Evolutionary conservation across 2,888 invertebrate genomes (phyloP), one percentile per base, ranked within the genome.

Genomic region (Agelastica alni): DNA sequence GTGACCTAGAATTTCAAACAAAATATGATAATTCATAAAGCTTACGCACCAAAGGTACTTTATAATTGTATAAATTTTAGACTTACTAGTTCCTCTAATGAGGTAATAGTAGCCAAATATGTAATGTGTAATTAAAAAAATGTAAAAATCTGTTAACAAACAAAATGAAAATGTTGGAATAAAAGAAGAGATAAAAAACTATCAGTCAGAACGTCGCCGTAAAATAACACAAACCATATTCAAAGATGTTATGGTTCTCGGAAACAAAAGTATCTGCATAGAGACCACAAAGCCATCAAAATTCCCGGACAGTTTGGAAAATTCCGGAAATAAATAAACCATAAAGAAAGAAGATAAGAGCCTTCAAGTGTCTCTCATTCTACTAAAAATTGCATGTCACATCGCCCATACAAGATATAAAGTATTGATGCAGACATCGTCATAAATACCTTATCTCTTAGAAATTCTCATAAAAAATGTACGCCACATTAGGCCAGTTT

Each of bases 381-480:
- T 53, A 55, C 49, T 57, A 54, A 62, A 60, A 60, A 56, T 56
- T 56, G 59, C 56, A 57, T 56, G 56, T 56, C 53, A 54, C 52
- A 39, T 54, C 39, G 36, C 30, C 60, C 34, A 49, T 34, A 46
- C 48, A 46, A 52, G 54, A 54, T 44, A 52, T 58, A 61, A 58
- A 61, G 28, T 60, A 39, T 56, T 47, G 52, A 54, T 47, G 42
- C 34, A 54, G 57, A 57, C 60, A 43, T 20, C 46, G 49, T 52
- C 58, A 57, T 64, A 62, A 64, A 62, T 64, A 58, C 51, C 60
- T 61, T 64, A 64, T 64, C 64, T 59, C 42, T 37, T 42, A 49
- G 34, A 53, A 36, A 53, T 54, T 39, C 56, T 41, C 44, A 37
- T 59, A 51, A 56, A 59, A 59, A 53, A 56, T 14, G 17, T 9